Percentiles rank a stretch among this genome's conserved stretches.
Conservation (phyloP, 2,113 vertebrate genomes). For the Hydrochoerus hydrochaeris region DNA sequence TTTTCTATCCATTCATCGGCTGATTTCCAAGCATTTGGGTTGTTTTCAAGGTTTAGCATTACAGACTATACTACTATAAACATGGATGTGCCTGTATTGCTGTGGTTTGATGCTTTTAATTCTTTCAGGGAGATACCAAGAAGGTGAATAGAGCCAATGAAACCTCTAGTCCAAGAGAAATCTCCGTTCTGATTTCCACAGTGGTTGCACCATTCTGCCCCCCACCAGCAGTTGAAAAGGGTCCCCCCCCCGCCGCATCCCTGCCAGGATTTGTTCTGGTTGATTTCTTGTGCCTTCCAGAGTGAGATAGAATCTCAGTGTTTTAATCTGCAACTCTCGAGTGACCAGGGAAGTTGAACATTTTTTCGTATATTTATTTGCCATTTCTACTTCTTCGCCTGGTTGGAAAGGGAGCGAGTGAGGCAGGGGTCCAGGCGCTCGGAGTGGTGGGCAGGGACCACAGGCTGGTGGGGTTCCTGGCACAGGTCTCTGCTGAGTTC, state of each 20-base stretch:
- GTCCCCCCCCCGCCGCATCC: neutral
- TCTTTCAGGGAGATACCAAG: neutral
- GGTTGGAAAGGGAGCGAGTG: neutral
- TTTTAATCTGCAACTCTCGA: neutral
- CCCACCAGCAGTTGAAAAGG: neutral
- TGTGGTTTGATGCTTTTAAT: neutral
- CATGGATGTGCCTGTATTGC: neutral
- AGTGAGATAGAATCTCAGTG: neutral
- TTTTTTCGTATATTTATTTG: neutral
- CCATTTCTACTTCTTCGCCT: neutral
- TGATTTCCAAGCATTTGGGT: neutral
- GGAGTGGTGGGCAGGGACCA: rapidly evolving
- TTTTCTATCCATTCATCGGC: neutral
- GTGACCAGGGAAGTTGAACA: neutral
- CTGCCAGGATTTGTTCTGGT: neutral
- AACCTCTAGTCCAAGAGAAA: neutral
- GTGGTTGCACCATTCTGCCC: neutral
- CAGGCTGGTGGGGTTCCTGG: rapidly evolving
- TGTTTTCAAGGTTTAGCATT: neutral
- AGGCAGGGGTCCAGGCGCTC: neutral
- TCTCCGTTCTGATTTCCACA: neutral
- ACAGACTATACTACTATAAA: neutral
- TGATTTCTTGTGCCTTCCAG: neutral
- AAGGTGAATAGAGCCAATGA: neutral
- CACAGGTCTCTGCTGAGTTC: rapidly evolving